Percentiles rank a stretch among this genome's conserved stretches.
Evolutionary conservation across 2,113 vertebrate genomes (phyloP).

Genomic region (Synchiropus splendidus): DNA sequence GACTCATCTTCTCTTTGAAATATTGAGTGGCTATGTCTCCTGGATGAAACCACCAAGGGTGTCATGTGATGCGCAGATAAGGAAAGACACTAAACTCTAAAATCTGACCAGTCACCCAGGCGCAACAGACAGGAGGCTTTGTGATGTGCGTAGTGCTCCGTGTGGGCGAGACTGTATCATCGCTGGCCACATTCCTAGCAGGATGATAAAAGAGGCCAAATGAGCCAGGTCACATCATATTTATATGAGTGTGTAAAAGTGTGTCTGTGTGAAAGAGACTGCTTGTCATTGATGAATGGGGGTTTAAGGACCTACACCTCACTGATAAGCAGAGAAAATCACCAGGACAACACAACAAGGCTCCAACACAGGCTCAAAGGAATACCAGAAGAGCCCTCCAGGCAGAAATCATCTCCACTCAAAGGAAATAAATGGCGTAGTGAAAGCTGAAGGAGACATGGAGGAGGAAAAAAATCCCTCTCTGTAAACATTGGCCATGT

Average conservation of each 20-base stretch:
- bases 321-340: conserved; percentile 59
- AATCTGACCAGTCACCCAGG: conserved; percentile 24
- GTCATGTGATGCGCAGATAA: conserved; percentile 29
- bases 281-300: conserved; percentile 63
- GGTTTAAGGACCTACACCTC: conserved; percentile 56
- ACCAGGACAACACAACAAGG: conserved; percentile 46
- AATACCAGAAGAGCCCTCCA: conserved; percentile 10
- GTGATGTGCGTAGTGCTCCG: conserved; percentile 9
- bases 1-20: no score
- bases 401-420: conserved; percentile 15
- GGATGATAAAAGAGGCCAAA: conserved; percentile 62
- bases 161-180: conserved; percentile 52
- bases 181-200: conserved; percentile 57
- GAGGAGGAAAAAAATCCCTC: no score
- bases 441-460: no score
- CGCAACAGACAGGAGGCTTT: conserved; percentile 27
- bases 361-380: conserved; percentile 13
- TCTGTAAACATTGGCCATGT: not conserved
- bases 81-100: conserved; percentile 28
- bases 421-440: conserved; percentile 5
- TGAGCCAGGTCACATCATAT: conserved; percentile 42
- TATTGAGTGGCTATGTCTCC: no score
- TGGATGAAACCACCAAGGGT: no score
- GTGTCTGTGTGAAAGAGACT: not conserved
- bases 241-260: conserved; percentile 11